Conservation (phyloP, 2,797 vertebrate species). For the Sardinella longiceps region DNA sequence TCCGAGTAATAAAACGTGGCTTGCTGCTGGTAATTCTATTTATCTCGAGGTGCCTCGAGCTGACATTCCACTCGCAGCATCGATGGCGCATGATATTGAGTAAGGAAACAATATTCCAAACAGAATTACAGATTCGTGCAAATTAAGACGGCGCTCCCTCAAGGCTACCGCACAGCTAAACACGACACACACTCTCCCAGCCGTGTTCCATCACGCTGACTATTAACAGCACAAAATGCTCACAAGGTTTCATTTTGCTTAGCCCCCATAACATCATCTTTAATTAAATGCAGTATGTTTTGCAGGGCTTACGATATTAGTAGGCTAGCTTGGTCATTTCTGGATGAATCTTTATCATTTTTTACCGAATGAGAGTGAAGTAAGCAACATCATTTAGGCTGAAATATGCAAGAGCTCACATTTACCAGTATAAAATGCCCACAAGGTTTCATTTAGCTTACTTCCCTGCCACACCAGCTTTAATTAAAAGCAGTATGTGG, state of each 20-base stretch:
- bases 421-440: not conserved
- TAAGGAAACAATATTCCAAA: not conserved
- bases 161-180: not conserved
- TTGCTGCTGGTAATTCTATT: conserved; percentile 12
- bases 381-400: no score
- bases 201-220: not conserved
- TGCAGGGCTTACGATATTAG: no score
- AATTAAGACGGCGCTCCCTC: not conserved
- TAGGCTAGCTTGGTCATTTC: no score
- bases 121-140: not conserved
- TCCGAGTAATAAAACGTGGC: not conserved
- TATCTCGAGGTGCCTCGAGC: not conserved
- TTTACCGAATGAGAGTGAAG: no score
- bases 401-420: no score
- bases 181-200: not conserved
- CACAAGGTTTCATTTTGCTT: not conserved
- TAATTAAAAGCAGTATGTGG: not conserved
- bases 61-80: not conserved
- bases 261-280: not conserved
- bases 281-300: not conserved
- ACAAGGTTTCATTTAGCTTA: not conserved
- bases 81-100: conserved; percentile 22
- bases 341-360: no score
- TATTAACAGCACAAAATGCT: not conserved
- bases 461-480: no score